Percentiles rank a stretch among this genome's conserved stretches.
Evolutionary conservation across 2,888 invertebrate genomes (phyloP).

Genomic region (Malachius bipustulatus): DNA sequence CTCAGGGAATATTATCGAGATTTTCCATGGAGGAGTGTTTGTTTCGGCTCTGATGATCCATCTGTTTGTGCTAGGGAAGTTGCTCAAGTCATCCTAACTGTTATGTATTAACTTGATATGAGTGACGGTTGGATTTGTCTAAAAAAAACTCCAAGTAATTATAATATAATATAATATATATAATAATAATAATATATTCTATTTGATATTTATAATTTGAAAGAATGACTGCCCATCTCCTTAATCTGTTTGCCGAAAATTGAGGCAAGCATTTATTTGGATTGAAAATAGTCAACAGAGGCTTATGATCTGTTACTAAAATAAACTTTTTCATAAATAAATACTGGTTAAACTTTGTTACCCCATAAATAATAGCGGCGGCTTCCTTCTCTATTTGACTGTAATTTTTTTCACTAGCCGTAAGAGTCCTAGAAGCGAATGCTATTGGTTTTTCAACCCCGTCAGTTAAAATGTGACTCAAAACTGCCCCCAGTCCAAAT

Average conservation of each 20-base stretch:
- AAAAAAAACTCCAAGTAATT: no score
- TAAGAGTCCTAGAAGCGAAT: background rate
- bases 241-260: conserved; percentile 10
- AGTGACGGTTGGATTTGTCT: no score
- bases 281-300: background rate
- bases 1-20: no score
- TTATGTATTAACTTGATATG: no score
- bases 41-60: no score
- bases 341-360: background rate
- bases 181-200: no score
- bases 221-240: conserved; percentile 7
- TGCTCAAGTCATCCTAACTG: no score
- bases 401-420: background rate
- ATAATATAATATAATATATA: no score
- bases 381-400: background rate
- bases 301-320: background rate
- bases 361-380: background rate
- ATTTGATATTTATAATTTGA: conserved; percentile 6
- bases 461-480: background rate
- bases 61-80: no score
- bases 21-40: no score
- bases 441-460: background rate
- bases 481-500: conserved; percentile 1
- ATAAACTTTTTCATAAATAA: background rate
- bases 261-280: conserved; percentile 11